Evolutionary conservation across 2,888 invertebrate genomes (phyloP), one percentile per base, ranked within the genome.

Genomic region (Agelastica alni): DNA sequence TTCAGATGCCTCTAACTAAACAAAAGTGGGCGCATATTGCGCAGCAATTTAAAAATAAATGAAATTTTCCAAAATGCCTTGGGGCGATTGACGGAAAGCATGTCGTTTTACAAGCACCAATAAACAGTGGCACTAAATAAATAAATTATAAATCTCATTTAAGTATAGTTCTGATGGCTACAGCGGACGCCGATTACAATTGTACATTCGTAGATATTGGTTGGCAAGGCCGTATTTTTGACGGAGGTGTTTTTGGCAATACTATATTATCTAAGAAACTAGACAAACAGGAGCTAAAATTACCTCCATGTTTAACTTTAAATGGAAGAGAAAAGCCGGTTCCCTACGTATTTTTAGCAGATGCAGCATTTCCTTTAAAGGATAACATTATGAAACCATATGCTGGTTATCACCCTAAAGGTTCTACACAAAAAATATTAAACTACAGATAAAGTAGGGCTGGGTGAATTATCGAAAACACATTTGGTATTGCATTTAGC

Each of bases 341-440:
- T 13, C 53, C 84, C 16, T 48, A 48, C 44, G 44, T 57, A 14
- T 48, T 53, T 51, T 34, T 54, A 17, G 54, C 41, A 12, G 54
- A 77, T 91, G 54, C 80, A 80, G 28, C 63, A 74, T 67, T 7
- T 6, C 13, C 1, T 34, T 44, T 12, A 20, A 56, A 22, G 13
- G 22, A 56, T 36, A 47, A 56, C 28, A 31, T 56, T 18, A 53
- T 56, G 44, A 53, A 46, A 36, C 47, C 56, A 17, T 56, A 47
- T 37, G 12, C 43, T 39, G 41, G 53, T n/a, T 34, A 39, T 17
- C 41, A 42, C 16, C 32, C 32, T 13, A 46, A 47, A 39, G 37
- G 12, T 13, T 42, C 36, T 12, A 20, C 3, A 26, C 14, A 60
- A 43, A 45, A 51, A 39, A 42, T 58, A 18, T 54, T 54, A 18